Evolutionary conservation across 2,797 vertebrate genomes (phyloP).

Genomic region (Cossypha polioptera): DNA sequence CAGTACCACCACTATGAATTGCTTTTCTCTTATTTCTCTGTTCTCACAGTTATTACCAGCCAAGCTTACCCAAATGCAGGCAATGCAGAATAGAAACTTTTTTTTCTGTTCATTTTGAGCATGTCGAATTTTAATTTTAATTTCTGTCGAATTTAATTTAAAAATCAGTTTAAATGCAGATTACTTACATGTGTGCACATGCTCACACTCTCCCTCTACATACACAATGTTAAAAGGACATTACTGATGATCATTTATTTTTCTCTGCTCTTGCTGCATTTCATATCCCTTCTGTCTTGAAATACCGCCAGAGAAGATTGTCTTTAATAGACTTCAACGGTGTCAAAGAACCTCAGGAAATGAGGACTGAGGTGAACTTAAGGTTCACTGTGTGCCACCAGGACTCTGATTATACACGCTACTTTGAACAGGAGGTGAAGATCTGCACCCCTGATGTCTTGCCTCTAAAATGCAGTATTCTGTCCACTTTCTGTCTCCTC

Average conservation of each 20-base stretch:
- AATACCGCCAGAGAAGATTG: slow-evolving; percentile 40
- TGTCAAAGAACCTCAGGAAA: slow-evolving; percentile 53
- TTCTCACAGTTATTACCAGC: background rate
- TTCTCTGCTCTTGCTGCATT: slow-evolving; percentile 37
- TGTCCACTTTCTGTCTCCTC: background rate
- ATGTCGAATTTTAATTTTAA: background rate
- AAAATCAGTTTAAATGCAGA: slow-evolving; percentile 31
- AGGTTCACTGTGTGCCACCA: background rate
- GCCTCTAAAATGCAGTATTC: slow-evolving; percentile 1
- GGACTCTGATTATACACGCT: background rate
- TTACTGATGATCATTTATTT: slow-evolving; percentile 50
- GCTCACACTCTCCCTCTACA: background rate
- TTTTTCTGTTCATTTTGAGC: background rate
- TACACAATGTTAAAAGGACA: slow-evolving; percentile 18
- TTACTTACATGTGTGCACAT: slow-evolving; percentile 33
- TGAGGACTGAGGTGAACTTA: slow-evolving; percentile 36
- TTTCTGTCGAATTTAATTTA: background rate
- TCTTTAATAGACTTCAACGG: slow-evolving; percentile 41
- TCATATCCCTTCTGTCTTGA: slow-evolving; percentile 36
- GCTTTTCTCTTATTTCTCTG: background rate
- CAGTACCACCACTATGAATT: background rate
- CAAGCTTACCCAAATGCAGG: background rate
- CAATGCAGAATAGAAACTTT: background rate
- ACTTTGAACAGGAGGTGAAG: background rate
- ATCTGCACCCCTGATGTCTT: background rate